Conservation (phyloP, 2,888 invertebrate genomes). For the Amblyjoppa proteus region DNA sequence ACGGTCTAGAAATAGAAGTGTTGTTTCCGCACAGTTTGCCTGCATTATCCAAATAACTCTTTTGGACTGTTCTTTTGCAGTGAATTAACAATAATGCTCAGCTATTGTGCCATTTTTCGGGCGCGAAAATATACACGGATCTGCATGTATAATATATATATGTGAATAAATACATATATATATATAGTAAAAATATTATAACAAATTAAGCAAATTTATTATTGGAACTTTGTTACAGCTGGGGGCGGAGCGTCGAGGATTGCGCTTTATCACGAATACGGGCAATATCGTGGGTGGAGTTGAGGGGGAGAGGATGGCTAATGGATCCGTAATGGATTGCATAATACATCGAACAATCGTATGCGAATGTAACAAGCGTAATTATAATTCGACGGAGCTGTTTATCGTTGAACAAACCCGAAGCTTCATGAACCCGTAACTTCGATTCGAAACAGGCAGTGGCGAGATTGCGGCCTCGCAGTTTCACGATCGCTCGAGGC, state of each 20-base stretch:
- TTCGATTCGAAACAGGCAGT: not conserved
- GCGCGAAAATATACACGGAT: too few relatives aligned
- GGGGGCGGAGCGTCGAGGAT: not conserved
- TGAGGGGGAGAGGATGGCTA: not conserved
- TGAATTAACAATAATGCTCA: not conserved
- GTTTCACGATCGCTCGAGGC: slow-evolving; percentile 22
- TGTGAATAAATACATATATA: too few relatives aligned
- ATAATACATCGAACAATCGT: slow-evolving; percentile 4
- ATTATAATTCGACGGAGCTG: slow-evolving; percentile 8
- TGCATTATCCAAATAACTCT: not conserved
- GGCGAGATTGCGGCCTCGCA: not conserved
- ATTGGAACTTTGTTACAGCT: not conserved
- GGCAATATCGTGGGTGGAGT: not conserved
- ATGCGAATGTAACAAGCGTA: slow-evolving; percentile 4
- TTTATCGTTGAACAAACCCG: slow-evolving; percentile 15
- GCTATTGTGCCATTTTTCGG: not conserved
- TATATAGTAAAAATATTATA: not conserved
- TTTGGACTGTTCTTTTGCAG: not conserved
- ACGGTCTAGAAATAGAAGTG: not conserved
- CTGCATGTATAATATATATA: not conserved
- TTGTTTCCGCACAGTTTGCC: not conserved
- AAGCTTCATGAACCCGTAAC: not conserved
- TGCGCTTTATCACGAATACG: slow-evolving; percentile 2
- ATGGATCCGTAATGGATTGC: slow-evolving; percentile 1
- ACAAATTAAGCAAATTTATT: not conserved